These are phyloP conservation scores for Pogoniulus pusillus DNA, from an alignment of 2,797 vertebrate species.

Conservation along the genomic window DNA sequence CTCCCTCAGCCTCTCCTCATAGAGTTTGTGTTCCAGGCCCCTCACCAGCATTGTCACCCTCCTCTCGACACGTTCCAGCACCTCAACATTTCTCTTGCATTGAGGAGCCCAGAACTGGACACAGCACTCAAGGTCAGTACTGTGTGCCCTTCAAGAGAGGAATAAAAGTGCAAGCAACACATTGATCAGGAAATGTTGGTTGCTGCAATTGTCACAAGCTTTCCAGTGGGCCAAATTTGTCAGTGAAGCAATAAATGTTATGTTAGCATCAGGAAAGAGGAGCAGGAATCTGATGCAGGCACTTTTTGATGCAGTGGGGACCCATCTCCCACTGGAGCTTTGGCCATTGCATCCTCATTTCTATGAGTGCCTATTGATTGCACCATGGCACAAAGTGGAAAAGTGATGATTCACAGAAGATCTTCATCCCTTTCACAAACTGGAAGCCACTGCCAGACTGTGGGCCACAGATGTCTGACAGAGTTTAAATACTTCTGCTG, in stretches of 20 bases:
- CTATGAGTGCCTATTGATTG: constrained; percentile 53
- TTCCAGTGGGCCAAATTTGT: constrained; percentile 7
- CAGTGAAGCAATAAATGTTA: neutral
- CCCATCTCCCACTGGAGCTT: constrained; percentile 3
- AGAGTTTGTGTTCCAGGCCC: too few relatives aligned
- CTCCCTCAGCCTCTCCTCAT: too few relatives aligned
- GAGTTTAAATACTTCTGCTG: constrained; percentile 10
- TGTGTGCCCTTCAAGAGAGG: too few relatives aligned
- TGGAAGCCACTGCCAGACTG: constrained; percentile 13
- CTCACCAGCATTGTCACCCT: too few relatives aligned
- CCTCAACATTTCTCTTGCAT: too few relatives aligned
- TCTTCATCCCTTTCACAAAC: constrained; percentile 23
- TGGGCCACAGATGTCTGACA: constrained; percentile 18
- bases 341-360: constrained; percentile 47
- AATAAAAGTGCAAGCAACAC: neutral
- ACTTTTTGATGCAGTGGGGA: constrained; percentile 70
- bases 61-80: too few relatives aligned
- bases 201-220: neutral
- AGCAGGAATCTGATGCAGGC: constrained; percentile 47
- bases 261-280: neutral
- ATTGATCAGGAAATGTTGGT: constrained; percentile 14
- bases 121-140: too few relatives aligned
- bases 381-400: constrained; percentile 42
- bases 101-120: too few relatives aligned
- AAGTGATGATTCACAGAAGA: constrained; percentile 51